phyloP scores from a whole-genome alignment of 2,888 invertebrate genomes.

The Ethmia dodecea region DNA sequence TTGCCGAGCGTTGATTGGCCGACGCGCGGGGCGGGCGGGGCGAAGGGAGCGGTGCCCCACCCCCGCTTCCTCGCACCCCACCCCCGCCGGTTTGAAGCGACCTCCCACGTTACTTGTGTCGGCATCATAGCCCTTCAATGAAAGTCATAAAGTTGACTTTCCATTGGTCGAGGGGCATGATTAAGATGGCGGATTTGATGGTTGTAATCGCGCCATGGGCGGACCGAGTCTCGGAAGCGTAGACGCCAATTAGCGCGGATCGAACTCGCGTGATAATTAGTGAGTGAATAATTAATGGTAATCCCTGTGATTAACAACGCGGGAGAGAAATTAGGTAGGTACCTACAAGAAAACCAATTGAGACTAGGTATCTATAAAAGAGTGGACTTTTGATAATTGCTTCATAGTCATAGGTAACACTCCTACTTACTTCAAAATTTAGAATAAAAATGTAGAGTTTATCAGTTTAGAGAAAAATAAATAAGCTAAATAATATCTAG shows the following conservation, averaged over 20 bases:
- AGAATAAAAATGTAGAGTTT: too few relatives aligned
- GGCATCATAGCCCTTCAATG: slow-evolving; percentile 37
- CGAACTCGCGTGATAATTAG: slow-evolving; percentile 54
- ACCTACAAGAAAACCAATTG: too few relatives aligned
- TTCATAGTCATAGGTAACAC: too few relatives aligned
- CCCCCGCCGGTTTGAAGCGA: slow-evolving; percentile 47
- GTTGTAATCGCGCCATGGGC: slow-evolving; percentile 72
- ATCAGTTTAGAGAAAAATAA: too few relatives aligned
- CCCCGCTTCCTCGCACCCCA: slow-evolving; percentile 55
- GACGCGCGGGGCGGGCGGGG: slow-evolving; percentile 55
- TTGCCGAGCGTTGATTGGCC: slow-evolving; percentile 56
- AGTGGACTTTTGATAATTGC: too few relatives aligned
- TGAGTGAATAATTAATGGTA: slow-evolving; percentile 29
- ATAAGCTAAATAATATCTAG: too few relatives aligned
- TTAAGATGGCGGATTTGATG: slow-evolving; percentile 49
- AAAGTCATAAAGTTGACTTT: slow-evolving; percentile 35
- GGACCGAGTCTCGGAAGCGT: slow-evolving; percentile 58
- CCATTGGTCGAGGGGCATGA: slow-evolving; percentile 25
- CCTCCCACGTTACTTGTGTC: slow-evolving; percentile 51
- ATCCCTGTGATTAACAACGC: slow-evolving; percentile 22
- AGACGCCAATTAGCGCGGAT: slow-evolving; percentile 70
- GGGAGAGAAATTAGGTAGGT: background rate
- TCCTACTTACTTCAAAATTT: too few relatives aligned
- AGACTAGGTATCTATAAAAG: too few relatives aligned
- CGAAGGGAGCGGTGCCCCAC: slow-evolving; percentile 54